phyloP scores from a whole-genome alignment of 2,797 vertebrate genomes.

The Halcyon smyrnensis region DNA sequence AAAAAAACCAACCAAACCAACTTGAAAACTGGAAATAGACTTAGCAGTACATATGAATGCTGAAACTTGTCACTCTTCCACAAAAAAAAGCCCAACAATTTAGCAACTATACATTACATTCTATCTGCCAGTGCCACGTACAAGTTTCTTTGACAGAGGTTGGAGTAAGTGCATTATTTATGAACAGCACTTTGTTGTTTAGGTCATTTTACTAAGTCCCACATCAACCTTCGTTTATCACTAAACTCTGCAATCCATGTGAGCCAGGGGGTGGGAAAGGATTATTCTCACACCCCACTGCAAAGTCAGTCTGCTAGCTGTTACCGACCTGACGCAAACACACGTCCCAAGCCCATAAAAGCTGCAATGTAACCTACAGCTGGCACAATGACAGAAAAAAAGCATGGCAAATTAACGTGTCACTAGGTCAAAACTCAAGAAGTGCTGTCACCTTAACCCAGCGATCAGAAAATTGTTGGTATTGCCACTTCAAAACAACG shows the following conservation, averaged over 20 bases:
- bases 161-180: neutral
- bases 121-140: neutral
- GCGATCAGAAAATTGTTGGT: neutral
- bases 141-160: neutral
- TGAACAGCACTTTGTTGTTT: neutral
- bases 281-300: neutral
- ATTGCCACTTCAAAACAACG: neutral
- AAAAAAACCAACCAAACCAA: no score
- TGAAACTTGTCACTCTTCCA: neutral
- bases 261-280: neutral
- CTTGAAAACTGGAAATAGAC: neutral
- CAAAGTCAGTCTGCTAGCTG: neutral
- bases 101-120: neutral
- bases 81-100: no score
- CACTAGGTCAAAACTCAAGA: neutral
- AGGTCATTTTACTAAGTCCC: neutral
- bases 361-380: neutral
- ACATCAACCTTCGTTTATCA: neutral
- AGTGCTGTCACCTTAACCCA: neutral
- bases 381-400: neutral
- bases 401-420: neutral
- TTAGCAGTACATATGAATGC: neutral
- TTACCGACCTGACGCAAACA: neutral
- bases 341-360: neutral
- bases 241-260: neutral